phyloP scores from a whole-genome alignment of 2,888 invertebrate species.

The Tenthredo livida region DNA sequence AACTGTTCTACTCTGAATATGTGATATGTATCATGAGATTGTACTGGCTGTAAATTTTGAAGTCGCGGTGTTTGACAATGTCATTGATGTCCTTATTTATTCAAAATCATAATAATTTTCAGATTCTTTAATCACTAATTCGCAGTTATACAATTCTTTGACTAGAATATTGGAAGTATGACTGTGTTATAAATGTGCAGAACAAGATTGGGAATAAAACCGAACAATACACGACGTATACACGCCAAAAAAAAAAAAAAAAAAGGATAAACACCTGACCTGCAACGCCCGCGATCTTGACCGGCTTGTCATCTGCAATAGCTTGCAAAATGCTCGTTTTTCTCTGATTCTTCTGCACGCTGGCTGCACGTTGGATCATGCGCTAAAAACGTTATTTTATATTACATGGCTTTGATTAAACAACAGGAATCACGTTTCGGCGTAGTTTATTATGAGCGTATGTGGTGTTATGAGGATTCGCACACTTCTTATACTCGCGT shows the following conservation, averaged over 20 bases:
- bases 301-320: conserved; percentile 59
- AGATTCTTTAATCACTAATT: not conserved
- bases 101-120: not conserved
- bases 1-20: not conserved
- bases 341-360: conserved; percentile 42
- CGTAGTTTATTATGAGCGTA: not conserved
- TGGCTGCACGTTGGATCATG: conserved; percentile 41
- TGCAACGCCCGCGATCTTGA: conserved; percentile 18
- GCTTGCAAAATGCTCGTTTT: conserved; percentile 57
- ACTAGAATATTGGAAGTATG: not conserved
- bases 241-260: not conserved
- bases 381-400: conserved; percentile 24
- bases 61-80: not conserved
- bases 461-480: not conserved
- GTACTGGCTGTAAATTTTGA: not conserved
- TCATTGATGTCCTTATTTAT: not conserved
- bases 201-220: not conserved
- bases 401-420: not conserved
- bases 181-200: not conserved
- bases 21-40: not conserved
- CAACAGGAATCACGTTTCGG: not conserved
- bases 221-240: not conserved
- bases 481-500: not conserved
- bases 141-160: not conserved
- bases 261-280: not conserved